Evolutionary conservation across 2,797 vertebrate species (phyloP).

Genomic region (Decapterus maruadsi): DNA sequence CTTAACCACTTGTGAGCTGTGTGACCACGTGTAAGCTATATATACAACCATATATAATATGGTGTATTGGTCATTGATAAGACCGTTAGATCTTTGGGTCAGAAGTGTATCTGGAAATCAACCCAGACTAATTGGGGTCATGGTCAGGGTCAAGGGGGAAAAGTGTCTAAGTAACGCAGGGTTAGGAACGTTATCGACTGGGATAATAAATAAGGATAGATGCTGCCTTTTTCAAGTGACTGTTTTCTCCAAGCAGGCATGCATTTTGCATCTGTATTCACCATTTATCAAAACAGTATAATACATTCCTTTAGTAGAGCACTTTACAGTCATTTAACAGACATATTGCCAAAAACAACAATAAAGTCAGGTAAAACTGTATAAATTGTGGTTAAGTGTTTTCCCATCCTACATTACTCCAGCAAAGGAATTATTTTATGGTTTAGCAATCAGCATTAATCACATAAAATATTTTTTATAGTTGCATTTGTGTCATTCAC

Average conservation of each 20-base stretch:
- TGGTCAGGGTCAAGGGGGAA: background rate
- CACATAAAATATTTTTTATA: background rate
- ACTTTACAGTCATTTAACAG: too few species aligned
- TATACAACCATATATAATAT: too few species aligned
- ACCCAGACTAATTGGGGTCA: slow-evolving; percentile 20
- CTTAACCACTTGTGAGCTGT: background rate
- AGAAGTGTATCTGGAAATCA: slow-evolving; percentile 2
- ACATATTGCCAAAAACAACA: background rate
- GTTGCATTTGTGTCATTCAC: background rate
- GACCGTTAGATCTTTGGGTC: background rate
- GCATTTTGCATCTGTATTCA: background rate
- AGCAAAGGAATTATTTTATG: background rate
- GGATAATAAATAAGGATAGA: background rate
- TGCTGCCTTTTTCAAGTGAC: too few species aligned
- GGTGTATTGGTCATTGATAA: background rate
- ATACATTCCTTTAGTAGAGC: background rate
- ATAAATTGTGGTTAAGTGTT: background rate
- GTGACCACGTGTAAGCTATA: background rate
- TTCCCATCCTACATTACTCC: background rate
- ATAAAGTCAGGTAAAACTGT: background rate
- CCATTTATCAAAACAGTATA: background rate
- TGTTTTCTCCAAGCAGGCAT: background rate
- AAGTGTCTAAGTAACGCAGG: background rate
- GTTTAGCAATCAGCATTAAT: background rate
- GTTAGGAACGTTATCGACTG: background rate